Evolutionary conservation across 53 echinoderm and acorn worm species (phyloP).

Genomic region (Echinarachnius parma): DNA sequence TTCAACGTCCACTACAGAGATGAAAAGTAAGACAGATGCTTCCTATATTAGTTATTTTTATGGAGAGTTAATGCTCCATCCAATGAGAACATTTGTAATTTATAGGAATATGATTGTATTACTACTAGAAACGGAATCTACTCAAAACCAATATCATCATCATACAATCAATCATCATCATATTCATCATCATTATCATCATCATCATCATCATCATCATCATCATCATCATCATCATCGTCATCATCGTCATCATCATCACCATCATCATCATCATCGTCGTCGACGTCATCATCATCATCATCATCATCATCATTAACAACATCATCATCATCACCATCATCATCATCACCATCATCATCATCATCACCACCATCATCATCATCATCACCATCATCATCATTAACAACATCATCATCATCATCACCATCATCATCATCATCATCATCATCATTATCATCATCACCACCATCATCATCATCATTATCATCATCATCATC

Average conservation of each 20-base stretch:
- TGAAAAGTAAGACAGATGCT: slow-evolving; percentile 90
- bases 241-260: background rate
- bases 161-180: slow-evolving; percentile 6
- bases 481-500: background rate
- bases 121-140: too few species aligned
- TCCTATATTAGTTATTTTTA: too few species aligned
- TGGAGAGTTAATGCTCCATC: too few species aligned
- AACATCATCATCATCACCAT: slow-evolving; percentile 13
- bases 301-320: too few species aligned
- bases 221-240: background rate
- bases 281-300: too few species aligned
- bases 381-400: slow-evolving; percentile 33
- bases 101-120: too few species aligned
- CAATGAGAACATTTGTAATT: too few species aligned
- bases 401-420: too few species aligned
- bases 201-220: background rate
- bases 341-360: slow-evolving; percentile 44
- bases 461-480: slow-evolving; percentile 1
- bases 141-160: too few species aligned
- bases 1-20: slow-evolving; percentile 93
- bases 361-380: slow-evolving; percentile 42
- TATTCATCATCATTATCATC: background rate
- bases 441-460: slow-evolving; percentile 2
- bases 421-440: slow-evolving; percentile 1
- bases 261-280: background rate